These are phyloP conservation scores for Mamestra configurata DNA, from an alignment of 1,140 invertebrate species.

Conservation along the genomic window DNA sequence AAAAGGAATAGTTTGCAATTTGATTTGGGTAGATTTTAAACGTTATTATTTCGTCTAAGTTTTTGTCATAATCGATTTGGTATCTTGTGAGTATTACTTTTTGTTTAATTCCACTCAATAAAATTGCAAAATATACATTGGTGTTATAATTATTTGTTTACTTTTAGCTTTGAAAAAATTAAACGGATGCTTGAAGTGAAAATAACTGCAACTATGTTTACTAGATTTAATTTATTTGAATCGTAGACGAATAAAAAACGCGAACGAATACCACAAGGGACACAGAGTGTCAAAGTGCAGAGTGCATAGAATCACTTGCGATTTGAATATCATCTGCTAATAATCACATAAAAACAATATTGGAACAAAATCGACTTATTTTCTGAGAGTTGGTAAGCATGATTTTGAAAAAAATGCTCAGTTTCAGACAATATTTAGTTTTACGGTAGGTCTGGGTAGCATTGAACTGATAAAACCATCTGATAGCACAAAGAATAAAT, in stretches of 20 bases:
- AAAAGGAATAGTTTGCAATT: not conserved
- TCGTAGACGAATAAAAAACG: slow-evolving; percentile 11
- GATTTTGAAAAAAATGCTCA: no score
- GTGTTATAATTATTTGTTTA: no score
- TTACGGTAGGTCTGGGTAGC: no score
- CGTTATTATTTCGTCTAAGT: not conserved
- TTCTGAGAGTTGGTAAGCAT: no score
- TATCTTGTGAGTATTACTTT: not conserved
- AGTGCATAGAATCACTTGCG: slow-evolving; percentile 26
- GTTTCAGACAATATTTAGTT: no score
- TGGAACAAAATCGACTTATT: no score
- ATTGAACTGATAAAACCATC: no score
- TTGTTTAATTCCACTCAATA: not conserved
- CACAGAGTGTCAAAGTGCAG: slow-evolving; percentile 42
- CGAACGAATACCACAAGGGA: slow-evolving; percentile 34
- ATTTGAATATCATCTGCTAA: slow-evolving; percentile 34
- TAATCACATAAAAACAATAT: not conserved
- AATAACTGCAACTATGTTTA: no score
- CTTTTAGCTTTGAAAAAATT: no score
- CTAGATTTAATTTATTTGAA: not conserved
- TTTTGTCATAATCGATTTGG: not conserved
- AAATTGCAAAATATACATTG: not conserved
- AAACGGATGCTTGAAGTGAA: no score
- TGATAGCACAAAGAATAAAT: no score
- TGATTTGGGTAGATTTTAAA: not conserved